These are phyloP conservation scores for Euschistus heros DNA, from an alignment of 1,140 invertebrate genomes.

Conservation along the genomic window DNA sequence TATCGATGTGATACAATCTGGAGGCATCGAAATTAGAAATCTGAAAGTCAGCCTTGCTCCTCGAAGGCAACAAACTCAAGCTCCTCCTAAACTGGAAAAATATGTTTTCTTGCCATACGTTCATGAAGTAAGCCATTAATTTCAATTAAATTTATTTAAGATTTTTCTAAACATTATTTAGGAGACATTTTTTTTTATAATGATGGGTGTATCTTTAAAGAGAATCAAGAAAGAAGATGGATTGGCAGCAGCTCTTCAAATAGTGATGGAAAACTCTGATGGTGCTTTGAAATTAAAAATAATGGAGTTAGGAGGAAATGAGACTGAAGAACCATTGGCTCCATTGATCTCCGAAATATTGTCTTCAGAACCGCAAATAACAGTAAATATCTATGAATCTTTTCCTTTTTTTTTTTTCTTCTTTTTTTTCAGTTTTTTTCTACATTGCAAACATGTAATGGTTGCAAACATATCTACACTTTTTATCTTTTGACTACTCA, in stretches of 20 bases:
- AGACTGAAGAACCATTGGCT: conserved; percentile 50
- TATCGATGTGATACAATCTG: conserved; percentile 65
- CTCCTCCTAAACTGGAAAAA: conserved; percentile 66
- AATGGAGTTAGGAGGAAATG: conserved; percentile 52
- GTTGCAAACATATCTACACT: no score
- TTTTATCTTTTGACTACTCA: no score
- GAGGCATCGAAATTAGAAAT: conserved; percentile 80
- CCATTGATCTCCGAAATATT: conserved; percentile 46
- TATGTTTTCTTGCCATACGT: conserved; percentile 74
- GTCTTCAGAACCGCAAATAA: conserved; percentile 52
- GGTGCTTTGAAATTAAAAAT: conserved; percentile 60
- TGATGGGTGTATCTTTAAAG: no score
- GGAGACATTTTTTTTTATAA: background rate
- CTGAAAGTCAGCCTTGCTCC: conserved; percentile 84
- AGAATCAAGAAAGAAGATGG: background rate
- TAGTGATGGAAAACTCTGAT: conserved; percentile 68
- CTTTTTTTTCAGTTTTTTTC: no score
- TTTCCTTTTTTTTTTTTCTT: no score
- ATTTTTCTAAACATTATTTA: background rate
- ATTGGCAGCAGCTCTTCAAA: conserved; percentile 46
- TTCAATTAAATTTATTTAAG: background rate
- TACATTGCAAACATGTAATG: no score
- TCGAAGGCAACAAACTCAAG: conserved; percentile 59
- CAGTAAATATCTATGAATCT: conserved; percentile 39
- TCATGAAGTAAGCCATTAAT: conserved; percentile 42